Evolutionary conservation across 2,113 vertebrate genomes (phyloP).

Genomic region (Gallinago paraguaiae): DNA sequence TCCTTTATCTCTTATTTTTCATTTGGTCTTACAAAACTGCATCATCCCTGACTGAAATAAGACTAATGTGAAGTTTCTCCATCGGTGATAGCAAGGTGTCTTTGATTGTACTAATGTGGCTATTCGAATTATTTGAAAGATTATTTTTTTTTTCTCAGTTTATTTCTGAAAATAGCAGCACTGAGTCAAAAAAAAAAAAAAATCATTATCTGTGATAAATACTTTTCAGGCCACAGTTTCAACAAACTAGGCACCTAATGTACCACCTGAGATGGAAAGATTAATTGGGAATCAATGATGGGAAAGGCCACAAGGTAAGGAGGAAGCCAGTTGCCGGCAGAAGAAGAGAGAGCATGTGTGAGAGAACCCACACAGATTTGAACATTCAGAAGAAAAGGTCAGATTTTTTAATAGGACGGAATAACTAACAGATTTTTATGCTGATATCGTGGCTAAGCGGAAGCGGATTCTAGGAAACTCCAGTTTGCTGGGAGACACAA

Average conservation of each 20-base stretch:
- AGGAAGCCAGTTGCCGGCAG: neutral
- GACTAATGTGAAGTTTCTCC: neutral
- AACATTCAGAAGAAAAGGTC: neutral
- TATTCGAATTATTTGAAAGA: neutral
- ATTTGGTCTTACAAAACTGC: neutral
- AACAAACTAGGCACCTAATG: neutral
- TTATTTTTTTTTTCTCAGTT: neutral
- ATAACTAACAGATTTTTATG: neutral
- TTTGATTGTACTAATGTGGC: neutral
- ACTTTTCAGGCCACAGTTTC: neutral
- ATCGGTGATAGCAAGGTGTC: neutral
- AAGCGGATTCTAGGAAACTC: neutral
- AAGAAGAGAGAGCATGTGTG: neutral
- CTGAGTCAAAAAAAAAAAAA: neutral
- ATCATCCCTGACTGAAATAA: neutral
- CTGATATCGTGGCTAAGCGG: rapidly evolving
- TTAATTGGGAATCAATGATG: neutral
- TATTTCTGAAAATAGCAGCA: neutral
- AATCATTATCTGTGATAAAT: neutral
- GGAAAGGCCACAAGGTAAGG: neutral
- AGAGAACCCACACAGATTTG: neutral
- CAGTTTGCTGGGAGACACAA: neutral
- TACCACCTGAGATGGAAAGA: neutral
- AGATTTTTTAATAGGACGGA: neutral
- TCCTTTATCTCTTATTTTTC: neutral